These are phyloP conservation scores for Euwallacea similis DNA, from an alignment of 1,140 invertebrate genomes.

Conservation along the genomic window DNA sequence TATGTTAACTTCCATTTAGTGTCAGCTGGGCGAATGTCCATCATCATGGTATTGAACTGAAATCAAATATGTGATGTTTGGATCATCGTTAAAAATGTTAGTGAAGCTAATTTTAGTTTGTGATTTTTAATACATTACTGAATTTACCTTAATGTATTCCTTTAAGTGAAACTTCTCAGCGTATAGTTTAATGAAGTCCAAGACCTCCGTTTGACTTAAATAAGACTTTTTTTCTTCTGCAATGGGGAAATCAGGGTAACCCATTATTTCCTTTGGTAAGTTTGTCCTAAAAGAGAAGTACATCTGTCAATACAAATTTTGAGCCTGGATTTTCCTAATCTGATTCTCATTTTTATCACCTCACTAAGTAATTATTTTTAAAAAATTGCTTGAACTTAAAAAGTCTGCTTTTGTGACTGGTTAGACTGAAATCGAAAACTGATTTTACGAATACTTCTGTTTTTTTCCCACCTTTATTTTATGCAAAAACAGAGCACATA, in stretches of 20 bases:
- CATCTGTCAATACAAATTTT: not conserved
- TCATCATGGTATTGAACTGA: constrained; percentile 69
- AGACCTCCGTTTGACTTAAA: constrained; percentile 75
- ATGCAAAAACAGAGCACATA: no score
- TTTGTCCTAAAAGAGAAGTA: constrained; percentile 64
- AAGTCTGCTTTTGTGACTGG: no score
- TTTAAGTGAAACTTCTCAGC: constrained; percentile 70
- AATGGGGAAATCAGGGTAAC: constrained; percentile 74
- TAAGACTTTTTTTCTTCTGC: constrained; percentile 72
- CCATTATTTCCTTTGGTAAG: constrained; percentile 80
- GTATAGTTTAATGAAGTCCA: constrained; percentile 79
- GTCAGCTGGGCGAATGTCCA: constrained; percentile 59
- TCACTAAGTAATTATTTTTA: no score
- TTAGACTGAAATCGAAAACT: no score
- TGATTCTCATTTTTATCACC: no score
- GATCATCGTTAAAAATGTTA: no score
- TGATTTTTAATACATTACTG: not conserved
- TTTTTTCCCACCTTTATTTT: no score
- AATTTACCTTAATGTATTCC: constrained; percentile 68
- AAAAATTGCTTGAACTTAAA: no score
- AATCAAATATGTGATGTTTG: not conserved
- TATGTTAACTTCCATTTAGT: constrained; percentile 65
- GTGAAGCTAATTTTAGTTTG: no score
- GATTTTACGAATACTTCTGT: no score
- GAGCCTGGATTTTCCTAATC: no score